Conservation (phyloP, 2,797 vertebrate genomes). For the Smutsia gigantea region DNA sequence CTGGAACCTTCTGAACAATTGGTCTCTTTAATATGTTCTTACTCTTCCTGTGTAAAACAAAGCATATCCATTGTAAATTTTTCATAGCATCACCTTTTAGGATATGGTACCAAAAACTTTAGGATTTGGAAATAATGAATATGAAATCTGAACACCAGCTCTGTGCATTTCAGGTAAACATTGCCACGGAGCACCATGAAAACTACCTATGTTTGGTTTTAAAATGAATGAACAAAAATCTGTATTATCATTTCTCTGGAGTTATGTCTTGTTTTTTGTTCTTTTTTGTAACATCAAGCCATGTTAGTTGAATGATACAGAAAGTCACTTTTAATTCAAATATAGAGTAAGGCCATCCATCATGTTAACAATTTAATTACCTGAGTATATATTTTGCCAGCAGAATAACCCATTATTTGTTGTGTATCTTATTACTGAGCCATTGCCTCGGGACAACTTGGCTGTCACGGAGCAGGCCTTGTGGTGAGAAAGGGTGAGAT, state of each 20-base stretch:
- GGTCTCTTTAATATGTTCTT: slow-evolving; percentile 28
- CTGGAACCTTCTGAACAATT: slow-evolving; percentile 75
- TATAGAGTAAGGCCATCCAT: slow-evolving; percentile 95
- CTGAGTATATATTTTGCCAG: slow-evolving; percentile 95
- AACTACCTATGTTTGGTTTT: slow-evolving; percentile 7
- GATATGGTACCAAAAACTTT: neutral
- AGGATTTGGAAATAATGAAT: slow-evolving; percentile 61
- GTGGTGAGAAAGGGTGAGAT: slow-evolving; percentile 86
- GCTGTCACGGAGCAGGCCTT: slow-evolving; percentile 85
- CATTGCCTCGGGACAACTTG: slow-evolving; percentile 88
- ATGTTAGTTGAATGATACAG: slow-evolving; percentile 81
- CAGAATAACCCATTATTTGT: slow-evolving; percentile 88
- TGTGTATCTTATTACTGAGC: slow-evolving; percentile 95
- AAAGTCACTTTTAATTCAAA: slow-evolving; percentile 90
- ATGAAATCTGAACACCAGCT: slow-evolving; percentile 57
- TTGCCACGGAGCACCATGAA: neutral
- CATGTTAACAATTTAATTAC: slow-evolving; percentile 99
- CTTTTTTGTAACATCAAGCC: slow-evolving; percentile 74
- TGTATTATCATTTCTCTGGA: slow-evolving; percentile 73
- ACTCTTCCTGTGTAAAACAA: slow-evolving; percentile 22
- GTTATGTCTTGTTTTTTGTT: slow-evolving; percentile 50
- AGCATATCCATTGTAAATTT: slow-evolving; percentile 59
- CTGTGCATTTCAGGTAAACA: slow-evolving; percentile 18
- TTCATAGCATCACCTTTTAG: slow-evolving; percentile 16
- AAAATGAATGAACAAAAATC: slow-evolving; percentile 72